Percentiles rank a stretch among this genome's conserved stretches.
These are phyloP conservation scores for Aphelocoma californica DNA, from an alignment of 2,797 vertebrate genomes.

Conservation along the genomic window DNA sequence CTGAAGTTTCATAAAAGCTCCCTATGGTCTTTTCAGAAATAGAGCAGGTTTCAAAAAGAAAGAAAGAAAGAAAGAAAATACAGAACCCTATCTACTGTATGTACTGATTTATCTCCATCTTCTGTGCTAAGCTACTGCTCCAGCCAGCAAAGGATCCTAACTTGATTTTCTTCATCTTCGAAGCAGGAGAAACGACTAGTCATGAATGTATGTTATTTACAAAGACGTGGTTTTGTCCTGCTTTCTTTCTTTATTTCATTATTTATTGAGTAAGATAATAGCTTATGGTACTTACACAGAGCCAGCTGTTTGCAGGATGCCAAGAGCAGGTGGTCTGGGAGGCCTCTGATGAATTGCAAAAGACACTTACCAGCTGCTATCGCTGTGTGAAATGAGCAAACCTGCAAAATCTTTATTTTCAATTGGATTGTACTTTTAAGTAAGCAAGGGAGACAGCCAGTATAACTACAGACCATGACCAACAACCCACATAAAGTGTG, in stretches of 20 bases:
- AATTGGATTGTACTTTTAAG: slow-evolving; percentile 82
- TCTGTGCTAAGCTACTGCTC: not conserved
- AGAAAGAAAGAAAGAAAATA: not conserved
- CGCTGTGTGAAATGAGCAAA: slow-evolving; percentile 81
- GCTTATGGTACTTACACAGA: slow-evolving; percentile 78
- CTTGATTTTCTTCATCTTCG: not conserved
- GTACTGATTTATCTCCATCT: not conserved
- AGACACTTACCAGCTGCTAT: slow-evolving; percentile 83
- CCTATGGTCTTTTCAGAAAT: slow-evolving; percentile 51
- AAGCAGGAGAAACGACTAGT: not conserved
- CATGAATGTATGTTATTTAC: slow-evolving; percentile 29
- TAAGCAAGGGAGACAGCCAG: slow-evolving; percentile 79
- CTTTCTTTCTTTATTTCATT: slow-evolving; percentile 77
- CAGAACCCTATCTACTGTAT: not conserved
- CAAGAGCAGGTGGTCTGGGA: slow-evolving; percentile 81
- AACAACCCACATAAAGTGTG: slow-evolving; percentile 75
- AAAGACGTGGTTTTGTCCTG: slow-evolving; percentile 59
- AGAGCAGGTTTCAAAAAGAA: slow-evolving; percentile 20
- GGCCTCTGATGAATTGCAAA: slow-evolving; percentile 83
- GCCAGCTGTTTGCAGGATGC: slow-evolving; percentile 81
- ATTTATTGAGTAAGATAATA: slow-evolving; percentile 80
- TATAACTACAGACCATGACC: slow-evolving; percentile 80
- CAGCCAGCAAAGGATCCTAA: slow-evolving; percentile 11
- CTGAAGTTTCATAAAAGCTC: slow-evolving; percentile 40
- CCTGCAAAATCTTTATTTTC: slow-evolving; percentile 85